These are phyloP conservation scores for Apostichopus leukothele DNA, from an alignment of 53 echinoderm and acorn worm genomes.

Conservation along the genomic window DNA sequence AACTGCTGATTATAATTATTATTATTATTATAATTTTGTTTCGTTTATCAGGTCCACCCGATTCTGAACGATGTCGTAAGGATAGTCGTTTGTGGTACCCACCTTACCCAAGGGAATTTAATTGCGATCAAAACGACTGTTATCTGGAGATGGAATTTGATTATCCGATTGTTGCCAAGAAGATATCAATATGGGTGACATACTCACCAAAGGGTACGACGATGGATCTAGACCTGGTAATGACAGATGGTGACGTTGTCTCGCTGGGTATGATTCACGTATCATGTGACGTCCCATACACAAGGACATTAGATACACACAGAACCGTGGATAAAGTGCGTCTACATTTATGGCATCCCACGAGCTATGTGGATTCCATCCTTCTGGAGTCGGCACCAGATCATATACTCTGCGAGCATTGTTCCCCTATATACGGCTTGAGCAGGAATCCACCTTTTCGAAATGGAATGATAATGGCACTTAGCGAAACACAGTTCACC, in stretches of 20 bases:
- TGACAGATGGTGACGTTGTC: conserved; percentile 46
- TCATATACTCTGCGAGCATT: conserved; percentile 54
- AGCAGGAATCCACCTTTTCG: conserved; percentile 68
- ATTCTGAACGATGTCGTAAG: conserved; percentile 60
- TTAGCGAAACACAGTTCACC: conserved; percentile 16
- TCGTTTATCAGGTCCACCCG: conserved; percentile 72
- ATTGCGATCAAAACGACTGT: conserved; percentile 58
- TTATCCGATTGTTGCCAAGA: conserved; percentile 57
- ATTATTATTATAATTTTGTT: background rate
- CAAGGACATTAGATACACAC: conserved; percentile 58
- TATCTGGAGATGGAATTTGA: conserved; percentile 72
- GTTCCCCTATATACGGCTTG: conserved; percentile 61
- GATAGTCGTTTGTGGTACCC: conserved; percentile 62
- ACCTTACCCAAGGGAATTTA: background rate
- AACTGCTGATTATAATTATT: too few species aligned
- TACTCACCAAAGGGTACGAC: conserved; percentile 35
- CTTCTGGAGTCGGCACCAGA: conserved; percentile 66
- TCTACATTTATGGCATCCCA: conserved; percentile 48
- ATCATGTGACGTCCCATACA: conserved; percentile 85
- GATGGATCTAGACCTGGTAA: conserved; percentile 60
- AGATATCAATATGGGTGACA: conserved; percentile 76
- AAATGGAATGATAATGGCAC: background rate
- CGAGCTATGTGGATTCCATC: conserved; percentile 73
- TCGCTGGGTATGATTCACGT: conserved; percentile 65
- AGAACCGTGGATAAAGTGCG: conserved; percentile 53